Conservation (phyloP, 2,797 vertebrate species). For the Sorex maritimensis region DNA sequence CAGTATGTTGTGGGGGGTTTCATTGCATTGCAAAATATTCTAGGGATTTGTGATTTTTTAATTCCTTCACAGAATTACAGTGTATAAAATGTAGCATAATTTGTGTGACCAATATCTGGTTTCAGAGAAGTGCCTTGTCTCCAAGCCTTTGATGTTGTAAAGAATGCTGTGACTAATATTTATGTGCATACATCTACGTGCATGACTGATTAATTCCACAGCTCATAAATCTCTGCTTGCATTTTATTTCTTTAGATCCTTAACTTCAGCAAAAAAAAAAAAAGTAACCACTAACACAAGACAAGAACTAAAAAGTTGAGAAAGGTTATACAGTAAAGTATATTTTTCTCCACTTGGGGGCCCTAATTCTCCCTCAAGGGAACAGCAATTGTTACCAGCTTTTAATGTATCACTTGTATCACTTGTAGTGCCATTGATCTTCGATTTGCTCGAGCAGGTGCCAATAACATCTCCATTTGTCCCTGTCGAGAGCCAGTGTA, state of each 20-base stretch:
- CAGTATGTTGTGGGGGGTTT: slow-evolving; percentile 75
- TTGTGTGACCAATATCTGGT: slow-evolving; percentile 80
- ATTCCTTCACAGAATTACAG: slow-evolving; percentile 81
- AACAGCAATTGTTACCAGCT: slow-evolving; percentile 4
- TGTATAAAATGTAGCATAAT: slow-evolving; percentile 77
- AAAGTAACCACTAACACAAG: slow-evolving; percentile 61
- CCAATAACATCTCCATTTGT: too few relatives aligned
- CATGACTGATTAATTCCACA: slow-evolving; percentile 76
- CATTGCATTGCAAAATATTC: slow-evolving; percentile 75
- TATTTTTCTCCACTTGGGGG: slow-evolving; percentile 28
- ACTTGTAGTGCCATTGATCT: too few relatives aligned
- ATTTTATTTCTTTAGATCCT: slow-evolving; percentile 68
- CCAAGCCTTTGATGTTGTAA: slow-evolving; percentile 67
- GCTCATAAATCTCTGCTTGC: slow-evolving; percentile 76
- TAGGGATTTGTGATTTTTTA: slow-evolving; percentile 82
- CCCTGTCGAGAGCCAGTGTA: too few relatives aligned
- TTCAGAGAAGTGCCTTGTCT: slow-evolving; percentile 67
- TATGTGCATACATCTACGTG: slow-evolving; percentile 74
- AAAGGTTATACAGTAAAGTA: slow-evolving; percentile 11
- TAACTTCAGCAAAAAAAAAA: slow-evolving; percentile 46
- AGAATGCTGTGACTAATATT: slow-evolving; percentile 74
- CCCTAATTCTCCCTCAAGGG: not conserved
- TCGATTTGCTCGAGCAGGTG: too few relatives aligned
- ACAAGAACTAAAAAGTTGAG: slow-evolving; percentile 67
- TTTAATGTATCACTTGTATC: not conserved